Evolutionary conservation across 1,140 invertebrate species (phyloP).

Genomic region (Metaphire vulgaris): DNA sequence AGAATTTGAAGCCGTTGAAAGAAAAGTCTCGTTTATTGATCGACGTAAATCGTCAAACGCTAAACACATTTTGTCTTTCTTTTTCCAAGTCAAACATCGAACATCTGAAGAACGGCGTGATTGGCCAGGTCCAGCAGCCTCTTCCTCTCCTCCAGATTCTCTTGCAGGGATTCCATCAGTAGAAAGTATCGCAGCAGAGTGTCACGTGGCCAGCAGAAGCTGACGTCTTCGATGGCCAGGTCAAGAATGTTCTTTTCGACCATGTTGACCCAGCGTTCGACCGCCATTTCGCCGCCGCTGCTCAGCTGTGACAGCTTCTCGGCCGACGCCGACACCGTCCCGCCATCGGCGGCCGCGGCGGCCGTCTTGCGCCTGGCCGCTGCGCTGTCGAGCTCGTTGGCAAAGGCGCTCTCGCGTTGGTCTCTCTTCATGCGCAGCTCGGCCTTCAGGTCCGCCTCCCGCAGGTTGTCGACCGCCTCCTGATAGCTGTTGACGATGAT

Average conservation of each 20-base stretch:
- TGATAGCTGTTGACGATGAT: slow-evolving; percentile 34
- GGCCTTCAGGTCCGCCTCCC: neutral
- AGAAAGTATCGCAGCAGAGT: slow-evolving; percentile 18
- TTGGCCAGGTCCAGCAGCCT: slow-evolving; percentile 11
- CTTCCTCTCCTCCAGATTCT: slow-evolving; percentile 21
- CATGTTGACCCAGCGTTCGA: slow-evolving; percentile 1
- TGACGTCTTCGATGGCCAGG: slow-evolving; percentile 13
- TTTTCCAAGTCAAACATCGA: neutral
- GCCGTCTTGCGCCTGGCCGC: neutral
- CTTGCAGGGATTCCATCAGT: slow-evolving; percentile 20
- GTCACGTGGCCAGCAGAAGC: slow-evolving; percentile 23
- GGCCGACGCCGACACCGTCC: neutral
- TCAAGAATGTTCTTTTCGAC: slow-evolving; percentile 14
- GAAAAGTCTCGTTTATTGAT: no score
- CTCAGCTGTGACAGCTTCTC: neutral
- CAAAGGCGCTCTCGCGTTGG: neutral
- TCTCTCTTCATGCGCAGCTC: neutral
- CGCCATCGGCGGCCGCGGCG: neutral
- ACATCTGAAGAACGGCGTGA: neutral
- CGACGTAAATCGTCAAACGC: no score
- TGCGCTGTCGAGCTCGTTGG: neutral
- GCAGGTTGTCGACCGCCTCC: no score
- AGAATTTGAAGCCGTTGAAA: no score
- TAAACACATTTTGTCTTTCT: no score
- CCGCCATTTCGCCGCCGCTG: neutral